Evolutionary conservation across 1,140 invertebrate genomes (phyloP).

Genomic region (Steinernema khuongi): DNA sequence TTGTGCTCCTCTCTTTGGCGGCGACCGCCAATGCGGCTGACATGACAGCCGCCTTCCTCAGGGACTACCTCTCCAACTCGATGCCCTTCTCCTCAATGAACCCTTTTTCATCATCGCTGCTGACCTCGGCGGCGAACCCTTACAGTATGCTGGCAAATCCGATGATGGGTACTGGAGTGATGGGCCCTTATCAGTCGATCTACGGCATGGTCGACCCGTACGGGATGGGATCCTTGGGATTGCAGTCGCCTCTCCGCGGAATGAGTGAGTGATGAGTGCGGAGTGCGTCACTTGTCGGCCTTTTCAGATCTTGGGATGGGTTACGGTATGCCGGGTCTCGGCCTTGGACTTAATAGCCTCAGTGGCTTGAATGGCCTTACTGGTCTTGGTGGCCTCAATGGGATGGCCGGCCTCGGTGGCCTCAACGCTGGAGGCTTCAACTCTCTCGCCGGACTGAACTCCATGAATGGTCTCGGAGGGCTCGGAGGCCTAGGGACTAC

Average conservation of each 20-base stretch:
- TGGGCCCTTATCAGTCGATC: conserved; percentile 11
- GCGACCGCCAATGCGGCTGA: not conserved
- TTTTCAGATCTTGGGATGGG: conserved; percentile 1
- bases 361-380: not conserved
- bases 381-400: too few relatives aligned
- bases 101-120: conserved; percentile 4
- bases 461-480: not conserved
- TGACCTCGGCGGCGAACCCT: not conserved
- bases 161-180: not conserved
- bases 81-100: not conserved
- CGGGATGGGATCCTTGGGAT: not conserved
- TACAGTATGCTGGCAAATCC: conserved; percentile 7
- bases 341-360: not conserved
- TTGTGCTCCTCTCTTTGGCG: not conserved
- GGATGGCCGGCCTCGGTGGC: too few relatives aligned
- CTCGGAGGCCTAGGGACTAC: too few relatives aligned
- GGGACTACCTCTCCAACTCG: conserved; percentile 8
- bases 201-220: conserved; percentile 9
- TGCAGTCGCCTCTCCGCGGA: not conserved
- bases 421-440: not conserved
- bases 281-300: not conserved
- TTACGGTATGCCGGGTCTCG: not conserved
- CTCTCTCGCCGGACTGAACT: not conserved
- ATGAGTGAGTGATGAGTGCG: conserved; percentile 5
- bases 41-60: not conserved